These are phyloP conservation scores for Ariolimax columbianus DNA, from an alignment of 2,888 invertebrate species.

Conservation along the genomic window DNA sequence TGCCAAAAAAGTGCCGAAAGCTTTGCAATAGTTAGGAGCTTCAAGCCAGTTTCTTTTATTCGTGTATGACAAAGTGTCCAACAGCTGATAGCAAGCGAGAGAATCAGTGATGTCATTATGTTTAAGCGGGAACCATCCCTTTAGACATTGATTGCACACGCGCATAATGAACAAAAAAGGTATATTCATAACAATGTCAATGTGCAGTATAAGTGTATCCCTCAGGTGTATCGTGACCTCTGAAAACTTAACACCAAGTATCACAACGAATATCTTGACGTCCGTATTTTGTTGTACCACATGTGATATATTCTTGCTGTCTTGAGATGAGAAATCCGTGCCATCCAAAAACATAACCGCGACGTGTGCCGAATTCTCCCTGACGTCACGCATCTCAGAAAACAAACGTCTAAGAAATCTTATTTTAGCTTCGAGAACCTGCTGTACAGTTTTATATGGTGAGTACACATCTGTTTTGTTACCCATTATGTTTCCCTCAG, in stretches of 20 bases:
- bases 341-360: neutral
- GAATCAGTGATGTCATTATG: neutral
- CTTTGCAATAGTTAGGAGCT: neutral
- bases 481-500: too few relatives aligned
- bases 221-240: neutral
- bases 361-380: neutral
- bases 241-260: neutral
- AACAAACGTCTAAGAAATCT: neutral
- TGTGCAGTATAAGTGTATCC: neutral
- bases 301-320: neutral
- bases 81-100: neutral
- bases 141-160: neutral
- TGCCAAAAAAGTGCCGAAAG: neutral
- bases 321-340: neutral
- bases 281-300: neutral
- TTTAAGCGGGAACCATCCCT: neutral
- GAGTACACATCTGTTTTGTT: too few relatives aligned
- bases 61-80: neutral
- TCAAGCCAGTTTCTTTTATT: neutral
- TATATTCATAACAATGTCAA: neutral
- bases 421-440: too few relatives aligned
- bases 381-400: neutral
- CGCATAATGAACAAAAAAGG: neutral
- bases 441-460: too few relatives aligned
- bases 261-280: neutral